phyloP scores from a whole-genome alignment of 2,888 invertebrate species.

The Aplocera efformata region DNA sequence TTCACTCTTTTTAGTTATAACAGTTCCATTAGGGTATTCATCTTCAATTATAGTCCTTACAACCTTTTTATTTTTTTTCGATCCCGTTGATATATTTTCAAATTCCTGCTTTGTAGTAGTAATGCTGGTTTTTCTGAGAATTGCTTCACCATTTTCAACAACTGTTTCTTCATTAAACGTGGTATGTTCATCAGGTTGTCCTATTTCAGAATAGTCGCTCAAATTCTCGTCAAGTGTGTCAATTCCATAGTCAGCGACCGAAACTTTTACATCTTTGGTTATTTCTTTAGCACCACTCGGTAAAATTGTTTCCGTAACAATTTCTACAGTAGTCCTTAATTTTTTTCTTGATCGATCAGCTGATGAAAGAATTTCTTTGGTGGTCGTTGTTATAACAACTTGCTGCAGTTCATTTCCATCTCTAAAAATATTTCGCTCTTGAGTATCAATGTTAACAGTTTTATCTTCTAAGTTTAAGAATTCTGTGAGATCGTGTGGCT shows the following conservation, averaged over 20 bases:
- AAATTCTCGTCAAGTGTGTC: slow-evolving; percentile 58
- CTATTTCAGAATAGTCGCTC: slow-evolving; percentile 46
- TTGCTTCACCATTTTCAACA: slow-evolving; percentile 47
- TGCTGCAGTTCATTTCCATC: slow-evolving; percentile 56
- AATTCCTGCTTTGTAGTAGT: slow-evolving; percentile 60
- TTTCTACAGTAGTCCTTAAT: slow-evolving; percentile 59
- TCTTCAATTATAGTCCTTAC: slow-evolving; percentile 59
- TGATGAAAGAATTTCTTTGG: slow-evolving; percentile 56
- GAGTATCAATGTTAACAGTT: slow-evolving; percentile 50
- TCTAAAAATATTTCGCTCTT: slow-evolving; percentile 43
- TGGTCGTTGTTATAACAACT: slow-evolving; percentile 62
- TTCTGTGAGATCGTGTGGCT: slow-evolving; percentile 40
- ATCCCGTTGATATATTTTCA: slow-evolving; percentile 42
- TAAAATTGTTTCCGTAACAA: slow-evolving; percentile 54
- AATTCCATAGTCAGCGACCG: slow-evolving; percentile 54
- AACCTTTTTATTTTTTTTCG: slow-evolving; percentile 61
- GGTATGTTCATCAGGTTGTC: slow-evolving; percentile 49
- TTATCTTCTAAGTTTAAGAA: slow-evolving; percentile 50
- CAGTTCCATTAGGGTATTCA: slow-evolving; percentile 65
- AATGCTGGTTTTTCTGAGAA: slow-evolving; percentile 59
- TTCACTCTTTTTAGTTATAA: slow-evolving; percentile 64
- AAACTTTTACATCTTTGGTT: slow-evolving; percentile 65
- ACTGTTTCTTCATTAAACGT: slow-evolving; percentile 44
- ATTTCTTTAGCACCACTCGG: slow-evolving; percentile 62
- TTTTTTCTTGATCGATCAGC: slow-evolving; percentile 51